phyloP scores from a whole-genome alignment of 2,888 invertebrate genomes.

The Stomorhina lunata region DNA sequence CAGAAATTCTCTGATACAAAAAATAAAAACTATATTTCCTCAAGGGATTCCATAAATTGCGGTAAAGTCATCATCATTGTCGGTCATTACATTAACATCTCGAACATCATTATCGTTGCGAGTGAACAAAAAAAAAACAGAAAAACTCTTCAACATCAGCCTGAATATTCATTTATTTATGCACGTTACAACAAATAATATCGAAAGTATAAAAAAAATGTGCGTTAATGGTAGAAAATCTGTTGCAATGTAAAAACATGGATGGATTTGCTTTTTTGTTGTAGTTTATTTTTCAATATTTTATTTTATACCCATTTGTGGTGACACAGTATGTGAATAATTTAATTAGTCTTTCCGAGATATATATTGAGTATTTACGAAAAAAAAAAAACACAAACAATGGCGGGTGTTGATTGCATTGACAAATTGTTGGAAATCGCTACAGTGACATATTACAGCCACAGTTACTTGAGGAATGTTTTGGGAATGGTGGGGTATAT shows the following conservation, averaged over 20 bases:
- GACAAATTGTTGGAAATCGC: background rate
- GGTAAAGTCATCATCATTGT: conserved; percentile 37
- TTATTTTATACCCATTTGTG: conserved; percentile 65
- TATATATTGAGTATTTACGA: background rate
- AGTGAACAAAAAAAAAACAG: conserved; percentile 11
- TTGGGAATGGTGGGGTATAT: background rate
- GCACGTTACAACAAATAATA: conserved; percentile 40
- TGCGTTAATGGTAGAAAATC: conserved; percentile 66
- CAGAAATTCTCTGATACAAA: background rate
- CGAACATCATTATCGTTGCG: conserved; percentile 53
- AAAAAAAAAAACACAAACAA: background rate
- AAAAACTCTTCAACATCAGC: conserved; percentile 30
- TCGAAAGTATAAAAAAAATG: conserved; percentile 35
- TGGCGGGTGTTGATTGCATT: conserved; percentile 33
- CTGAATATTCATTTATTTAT: conserved; percentile 58
- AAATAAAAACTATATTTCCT: conserved; percentile 17
- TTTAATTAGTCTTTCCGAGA: conserved; percentile 60
- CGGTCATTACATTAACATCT: conserved; percentile 32
- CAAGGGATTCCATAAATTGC: conserved; percentile 22
- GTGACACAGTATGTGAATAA: conserved; percentile 65
- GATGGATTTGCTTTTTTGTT: conserved; percentile 42
- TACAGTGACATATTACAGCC: conserved; percentile 8
- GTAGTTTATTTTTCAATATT: conserved; percentile 54
- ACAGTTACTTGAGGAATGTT: background rate
- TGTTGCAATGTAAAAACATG: conserved; percentile 55